These are phyloP conservation scores for Uloborus plumipes DNA, from an alignment of 2,888 invertebrate species.

Conservation along the genomic window DNA sequence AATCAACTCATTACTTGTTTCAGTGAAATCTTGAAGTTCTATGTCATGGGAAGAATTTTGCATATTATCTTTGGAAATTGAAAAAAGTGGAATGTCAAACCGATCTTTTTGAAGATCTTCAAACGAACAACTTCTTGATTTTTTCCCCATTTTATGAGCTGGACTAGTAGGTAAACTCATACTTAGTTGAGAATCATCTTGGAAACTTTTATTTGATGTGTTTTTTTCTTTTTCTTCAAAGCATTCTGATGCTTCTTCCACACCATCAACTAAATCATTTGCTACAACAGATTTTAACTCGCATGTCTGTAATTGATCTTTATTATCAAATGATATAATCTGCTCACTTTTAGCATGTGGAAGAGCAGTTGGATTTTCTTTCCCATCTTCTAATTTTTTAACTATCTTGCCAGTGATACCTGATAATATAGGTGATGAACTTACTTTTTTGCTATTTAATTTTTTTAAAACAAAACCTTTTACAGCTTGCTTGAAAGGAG, in stretches of 20 bases:
- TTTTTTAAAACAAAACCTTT: conserved; percentile 46
- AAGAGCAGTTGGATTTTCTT: conserved; percentile 10
- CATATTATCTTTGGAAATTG: neutral
- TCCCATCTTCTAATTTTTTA: conserved; percentile 42
- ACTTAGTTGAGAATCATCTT: neutral
- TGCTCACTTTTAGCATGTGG: conserved; percentile 1
- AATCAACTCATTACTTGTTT: neutral
- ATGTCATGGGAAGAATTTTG: conserved; percentile 11
- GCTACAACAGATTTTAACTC: conserved; percentile 55
- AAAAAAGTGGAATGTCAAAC: conserved; percentile 4
- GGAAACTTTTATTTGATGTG: conserved; percentile 4
- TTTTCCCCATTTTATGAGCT: conserved; percentile 18
- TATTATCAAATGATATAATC: neutral
- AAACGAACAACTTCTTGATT: conserved; percentile 15
- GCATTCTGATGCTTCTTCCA: conserved; percentile 53
- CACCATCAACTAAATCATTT: conserved; percentile 25
- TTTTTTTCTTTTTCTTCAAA: conserved; percentile 41
- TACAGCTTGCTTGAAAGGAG: conserved; percentile 48
- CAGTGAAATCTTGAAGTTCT: conserved; percentile 18
- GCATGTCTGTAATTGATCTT: conserved; percentile 18
- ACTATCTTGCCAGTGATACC: conserved; percentile 43
- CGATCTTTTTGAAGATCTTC: conserved; percentile 9
- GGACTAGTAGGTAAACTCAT: conserved; percentile 48
- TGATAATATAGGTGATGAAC: conserved; percentile 28
- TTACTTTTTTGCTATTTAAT: conserved; percentile 42